These are phyloP conservation scores for Muscina levida DNA, from an alignment of 2,888 invertebrate species.

Conservation along the genomic window DNA sequence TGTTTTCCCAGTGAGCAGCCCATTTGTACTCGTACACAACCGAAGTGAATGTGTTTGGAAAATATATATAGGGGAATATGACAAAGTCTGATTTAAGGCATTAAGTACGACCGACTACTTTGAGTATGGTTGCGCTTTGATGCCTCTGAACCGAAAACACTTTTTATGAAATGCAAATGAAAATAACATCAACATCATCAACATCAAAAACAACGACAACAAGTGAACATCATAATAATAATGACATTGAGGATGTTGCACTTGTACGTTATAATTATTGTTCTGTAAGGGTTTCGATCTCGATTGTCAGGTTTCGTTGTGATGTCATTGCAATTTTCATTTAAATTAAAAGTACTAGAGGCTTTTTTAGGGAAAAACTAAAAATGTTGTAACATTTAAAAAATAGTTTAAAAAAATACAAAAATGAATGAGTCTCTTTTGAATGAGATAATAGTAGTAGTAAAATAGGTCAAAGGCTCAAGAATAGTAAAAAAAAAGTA, in stretches of 20 bases:
- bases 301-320: not conserved
- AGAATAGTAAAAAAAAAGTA: no score
- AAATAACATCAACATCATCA: slow-evolving; percentile 14
- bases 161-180: slow-evolving; percentile 47
- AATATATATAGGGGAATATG: slow-evolving; percentile 13
- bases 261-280: slow-evolving; percentile 40
- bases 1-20: no score
- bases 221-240: slow-evolving; percentile 13
- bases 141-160: slow-evolving; percentile 57
- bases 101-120: slow-evolving; percentile 15
- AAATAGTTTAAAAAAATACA: no score
- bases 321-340: slow-evolving; percentile 49
- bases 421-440: no score
- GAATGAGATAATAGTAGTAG: no score
- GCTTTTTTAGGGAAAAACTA: no score
- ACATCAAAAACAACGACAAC: slow-evolving; percentile 31
- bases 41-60: no score
- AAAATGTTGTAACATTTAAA: no score
- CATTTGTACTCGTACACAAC: not conserved
- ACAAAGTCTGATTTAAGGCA: not conserved
- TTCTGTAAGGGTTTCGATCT: slow-evolving; percentile 24
- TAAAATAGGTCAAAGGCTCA: no score
- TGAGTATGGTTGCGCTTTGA: slow-evolving; percentile 58
- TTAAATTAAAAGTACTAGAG: slow-evolving; percentile 44
- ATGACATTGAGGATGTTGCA: slow-evolving; percentile 52